Evolutionary conservation across 2,888 invertebrate genomes (phyloP).

Genomic region (Craniophora ligustri): DNA sequence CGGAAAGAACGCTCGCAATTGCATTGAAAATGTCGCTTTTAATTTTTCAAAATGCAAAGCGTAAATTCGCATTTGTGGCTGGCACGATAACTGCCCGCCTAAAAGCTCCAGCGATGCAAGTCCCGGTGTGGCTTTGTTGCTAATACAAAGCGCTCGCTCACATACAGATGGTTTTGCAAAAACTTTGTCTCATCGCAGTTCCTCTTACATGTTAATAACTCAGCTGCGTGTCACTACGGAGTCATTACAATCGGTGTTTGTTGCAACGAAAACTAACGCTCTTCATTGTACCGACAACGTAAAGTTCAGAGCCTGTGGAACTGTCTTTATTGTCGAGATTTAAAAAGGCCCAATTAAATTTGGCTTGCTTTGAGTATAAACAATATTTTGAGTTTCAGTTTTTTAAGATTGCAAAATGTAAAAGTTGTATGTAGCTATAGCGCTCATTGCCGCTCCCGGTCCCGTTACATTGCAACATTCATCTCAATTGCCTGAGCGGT

Average conservation of each 20-base stretch:
- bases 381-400: too few relatives aligned
- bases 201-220: slow-evolving; percentile 60
- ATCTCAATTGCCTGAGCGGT: slow-evolving; percentile 60
- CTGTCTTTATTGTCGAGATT: too few relatives aligned
- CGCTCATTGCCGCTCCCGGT: not conserved
- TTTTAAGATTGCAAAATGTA: too few relatives aligned
- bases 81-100: slow-evolving; percentile 82
- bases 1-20: slow-evolving; percentile 82
- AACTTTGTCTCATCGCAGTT: slow-evolving; percentile 72
- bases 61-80: slow-evolving; percentile 83
- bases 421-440: not conserved
- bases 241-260: slow-evolving; percentile 41
- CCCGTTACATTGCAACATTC: slow-evolving; percentile 55
- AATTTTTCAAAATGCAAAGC: slow-evolving; percentile 86
- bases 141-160: slow-evolving; percentile 81
- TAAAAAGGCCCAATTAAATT: too few relatives aligned
- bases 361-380: too few relatives aligned
- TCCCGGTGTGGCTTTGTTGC: slow-evolving; percentile 78
- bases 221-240: slow-evolving; percentile 37
- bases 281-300: slow-evolving; percentile 4
- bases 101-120: slow-evolving; percentile 81
- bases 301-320: too few relatives aligned
- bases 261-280: slow-evolving; percentile 6
- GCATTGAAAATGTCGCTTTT: slow-evolving; percentile 86
- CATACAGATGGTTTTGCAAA: slow-evolving; percentile 75